phyloP scores from a whole-genome alignment of 2,113 vertebrate genomes.

The Phyllostomus discolor region DNA sequence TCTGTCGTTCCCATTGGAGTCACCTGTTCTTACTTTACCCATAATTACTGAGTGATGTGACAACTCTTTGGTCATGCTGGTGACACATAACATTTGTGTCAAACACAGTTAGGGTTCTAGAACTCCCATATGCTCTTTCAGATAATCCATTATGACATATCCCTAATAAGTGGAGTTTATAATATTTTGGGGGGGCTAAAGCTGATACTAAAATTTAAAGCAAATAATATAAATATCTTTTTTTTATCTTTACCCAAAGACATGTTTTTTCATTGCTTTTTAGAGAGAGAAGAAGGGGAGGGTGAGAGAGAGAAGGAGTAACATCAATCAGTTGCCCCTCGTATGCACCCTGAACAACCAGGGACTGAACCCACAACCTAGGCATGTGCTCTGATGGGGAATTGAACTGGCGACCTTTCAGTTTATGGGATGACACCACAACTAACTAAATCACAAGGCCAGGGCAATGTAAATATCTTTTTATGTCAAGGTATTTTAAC shows the following conservation, averaged over 20 bases:
- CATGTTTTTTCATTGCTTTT: no score
- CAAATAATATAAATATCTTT: background rate
- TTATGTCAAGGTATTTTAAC: background rate
- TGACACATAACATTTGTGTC: background rate
- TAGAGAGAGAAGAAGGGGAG: no score
- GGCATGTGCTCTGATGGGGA: no score
- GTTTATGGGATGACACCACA: no score
- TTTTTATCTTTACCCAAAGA: background rate
- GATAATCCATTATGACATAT: background rate
- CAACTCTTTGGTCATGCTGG: background rate
- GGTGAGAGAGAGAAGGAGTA: no score
- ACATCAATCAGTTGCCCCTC: no score
- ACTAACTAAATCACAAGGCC: no score
- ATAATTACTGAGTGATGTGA: background rate
- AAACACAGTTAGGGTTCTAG: background rate
- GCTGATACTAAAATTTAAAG: background rate
- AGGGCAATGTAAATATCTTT: background rate
- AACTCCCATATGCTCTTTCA: background rate
- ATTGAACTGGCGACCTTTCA: no score
- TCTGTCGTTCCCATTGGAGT: background rate
- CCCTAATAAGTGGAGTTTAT: background rate
- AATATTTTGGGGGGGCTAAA: background rate
- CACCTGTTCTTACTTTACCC: constrained; percentile 39
- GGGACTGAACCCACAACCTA: no score
- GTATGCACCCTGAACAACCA: no score